Percentiles rank a stretch among this genome's conserved stretches.
Conservation (phyloP, 2,113 vertebrate species). For the Aphelocoma coerulescens region DNA sequence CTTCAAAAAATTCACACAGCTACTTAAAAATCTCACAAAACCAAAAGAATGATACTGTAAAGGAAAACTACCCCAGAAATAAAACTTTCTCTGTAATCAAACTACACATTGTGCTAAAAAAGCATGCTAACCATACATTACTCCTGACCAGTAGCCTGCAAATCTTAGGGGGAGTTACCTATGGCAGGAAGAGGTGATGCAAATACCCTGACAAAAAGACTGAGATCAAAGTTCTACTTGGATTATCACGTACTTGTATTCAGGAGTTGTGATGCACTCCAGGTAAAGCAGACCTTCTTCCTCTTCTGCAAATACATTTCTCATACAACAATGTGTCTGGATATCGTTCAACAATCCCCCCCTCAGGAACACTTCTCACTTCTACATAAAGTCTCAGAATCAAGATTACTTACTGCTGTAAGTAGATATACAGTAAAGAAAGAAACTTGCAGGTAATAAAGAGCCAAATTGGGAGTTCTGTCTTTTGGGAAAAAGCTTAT, state of each 20-base stretch:
- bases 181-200: neutral
- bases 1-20: neutral
- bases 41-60: neutral
- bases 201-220: neutral
- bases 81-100: neutral
- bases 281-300: neutral
- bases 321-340: accelerated
- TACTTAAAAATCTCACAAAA: neutral
- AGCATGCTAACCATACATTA: neutral
- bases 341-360: neutral
- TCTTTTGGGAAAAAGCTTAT: neutral
- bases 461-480: neutral
- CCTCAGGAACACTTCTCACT: neutral
- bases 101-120: neutral
- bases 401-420: neutral
- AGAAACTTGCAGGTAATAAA: neutral
- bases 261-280: neutral
- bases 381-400: neutral
- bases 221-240: neutral
- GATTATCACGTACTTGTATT: neutral
- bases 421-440: neutral
- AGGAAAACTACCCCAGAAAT: neutral
- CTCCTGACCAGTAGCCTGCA: neutral
- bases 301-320: neutral
- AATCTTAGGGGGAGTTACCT: neutral